Evolutionary conservation across 1,140 invertebrate genomes (phyloP), one percentile per base, ranked within the genome.

Genomic region (Camponotus pennsylvanicus): DNA sequence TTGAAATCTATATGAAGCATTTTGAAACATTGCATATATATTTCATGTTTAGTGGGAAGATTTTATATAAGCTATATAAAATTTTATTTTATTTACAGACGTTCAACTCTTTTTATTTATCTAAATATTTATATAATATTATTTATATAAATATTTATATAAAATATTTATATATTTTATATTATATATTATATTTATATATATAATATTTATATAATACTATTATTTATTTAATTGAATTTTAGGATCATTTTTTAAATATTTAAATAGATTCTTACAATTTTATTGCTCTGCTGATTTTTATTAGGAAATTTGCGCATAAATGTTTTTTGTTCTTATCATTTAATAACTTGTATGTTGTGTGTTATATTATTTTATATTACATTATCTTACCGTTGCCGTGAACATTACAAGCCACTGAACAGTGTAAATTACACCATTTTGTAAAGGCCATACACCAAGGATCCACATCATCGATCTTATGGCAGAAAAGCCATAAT

Each of bases 331-430:
- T 63, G 1, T 4, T 75, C 63, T 70, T 69, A 80, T 13, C 37
- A 21, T 34, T 69, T 21, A 77, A 64, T 77, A 69, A 79, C 27
- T 66, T 78, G 15, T 79, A 42, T 21, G 59, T 21, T 59, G 6
- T 32, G 45, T 45, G 52, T 61, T 75, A 73, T 27, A 37, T 61
- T 75, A 75, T 61, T 21, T 75, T 75, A 75, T 3, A 1, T 75
- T 57, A 67, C 45, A 3, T 67, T 42, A 73, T 83, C 70, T 75
- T 49, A 83, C 69, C 79, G 3, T 69, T 82, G n/a, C 8, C 55
- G 13, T 45, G 13, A 75, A 73, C 32, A 37, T 49, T 64, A 66
- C n/a, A 21, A 64, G 18, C 71, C 73, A 78, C 6, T 42, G 80
- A 27, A 42, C 49, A 1, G 70, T 85, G 61, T 64, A 52, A 77